phyloP scores from a whole-genome alignment of 2,888 invertebrate genomes.

The Cheilosia scutellata region DNA sequence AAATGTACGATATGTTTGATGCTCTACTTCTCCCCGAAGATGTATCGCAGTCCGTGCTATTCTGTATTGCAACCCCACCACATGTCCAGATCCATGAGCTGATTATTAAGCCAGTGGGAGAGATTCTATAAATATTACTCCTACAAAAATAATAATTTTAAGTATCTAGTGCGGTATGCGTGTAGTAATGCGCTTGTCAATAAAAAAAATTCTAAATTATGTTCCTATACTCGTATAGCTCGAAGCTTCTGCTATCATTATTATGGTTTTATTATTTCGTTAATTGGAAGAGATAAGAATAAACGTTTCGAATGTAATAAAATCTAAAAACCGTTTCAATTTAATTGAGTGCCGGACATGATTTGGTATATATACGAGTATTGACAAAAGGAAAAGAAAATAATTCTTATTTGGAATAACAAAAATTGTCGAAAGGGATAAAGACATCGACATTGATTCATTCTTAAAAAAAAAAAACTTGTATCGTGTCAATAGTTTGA shows the following conservation, averaged over 20 bases:
- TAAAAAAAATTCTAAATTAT: constrained; percentile 5
- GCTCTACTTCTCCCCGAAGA: constrained; percentile 78
- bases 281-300: constrained; percentile 6
- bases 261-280: not conserved
- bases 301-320: not conserved
- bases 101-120: constrained; percentile 60
- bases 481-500: too few species aligned
- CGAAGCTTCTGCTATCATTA: not conserved
- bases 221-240: constrained; percentile 5
- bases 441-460: too few species aligned
- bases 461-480: too few species aligned
- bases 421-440: too few species aligned
- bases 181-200: not conserved
- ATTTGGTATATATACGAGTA: too few species aligned
- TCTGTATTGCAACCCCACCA: constrained; percentile 80
- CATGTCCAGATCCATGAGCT: constrained; percentile 77
- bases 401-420: too few species aligned
- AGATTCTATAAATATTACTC: constrained; percentile 28
- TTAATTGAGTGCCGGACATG: not conserved
- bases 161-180: not conserved
- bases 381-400: too few species aligned
- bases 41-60: constrained; percentile 79
- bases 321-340: not conserved
- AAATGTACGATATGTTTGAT: constrained; percentile 64
- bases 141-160: not conserved